A percentile compares a stretch with the other conserved stretches of the same genome.
Evolutionary conservation across 2,888 invertebrate species (phyloP).

Genomic region (Candidula unifasciata): DNA sequence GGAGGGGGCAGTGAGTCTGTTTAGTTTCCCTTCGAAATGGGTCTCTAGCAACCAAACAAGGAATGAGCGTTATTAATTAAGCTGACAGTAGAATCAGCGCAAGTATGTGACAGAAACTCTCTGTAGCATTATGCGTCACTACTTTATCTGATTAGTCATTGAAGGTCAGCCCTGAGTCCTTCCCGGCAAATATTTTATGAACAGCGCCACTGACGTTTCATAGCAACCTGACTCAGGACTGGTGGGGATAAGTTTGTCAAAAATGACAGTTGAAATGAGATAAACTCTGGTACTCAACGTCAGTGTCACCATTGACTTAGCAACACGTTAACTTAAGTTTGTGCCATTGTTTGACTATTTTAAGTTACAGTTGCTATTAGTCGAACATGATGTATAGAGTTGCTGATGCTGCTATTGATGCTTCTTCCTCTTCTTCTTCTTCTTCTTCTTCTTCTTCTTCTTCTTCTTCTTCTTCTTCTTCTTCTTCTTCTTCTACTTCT

Average conservation of each 20-base stretch:
- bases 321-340: too few species aligned
- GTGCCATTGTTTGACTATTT: too few species aligned
- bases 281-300: not conserved
- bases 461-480: too few species aligned
- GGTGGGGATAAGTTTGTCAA: not conserved
- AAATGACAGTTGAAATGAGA: not conserved
- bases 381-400: too few species aligned
- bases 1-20: too few species aligned
- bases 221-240: not conserved
- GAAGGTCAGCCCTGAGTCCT: not conserved
- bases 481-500: too few species aligned
- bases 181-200: not conserved
- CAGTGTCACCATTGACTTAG: not conserved
- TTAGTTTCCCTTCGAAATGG: too few species aligned
- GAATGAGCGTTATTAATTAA: not conserved
- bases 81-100: not conserved
- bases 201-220: not conserved
- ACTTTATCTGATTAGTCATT: constrained; percentile 7
- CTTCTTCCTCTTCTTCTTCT: too few species aligned
- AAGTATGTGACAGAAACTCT: not conserved
- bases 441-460: too few species aligned
- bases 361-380: too few species aligned
- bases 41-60: too few species aligned
- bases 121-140: not conserved
- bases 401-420: too few species aligned